Percentiles rank a stretch among this genome's conserved stretches.
These are phyloP conservation scores for Barypeithes pellucidus DNA, from an alignment of 2,888 invertebrate genomes.

Conservation along the genomic window DNA sequence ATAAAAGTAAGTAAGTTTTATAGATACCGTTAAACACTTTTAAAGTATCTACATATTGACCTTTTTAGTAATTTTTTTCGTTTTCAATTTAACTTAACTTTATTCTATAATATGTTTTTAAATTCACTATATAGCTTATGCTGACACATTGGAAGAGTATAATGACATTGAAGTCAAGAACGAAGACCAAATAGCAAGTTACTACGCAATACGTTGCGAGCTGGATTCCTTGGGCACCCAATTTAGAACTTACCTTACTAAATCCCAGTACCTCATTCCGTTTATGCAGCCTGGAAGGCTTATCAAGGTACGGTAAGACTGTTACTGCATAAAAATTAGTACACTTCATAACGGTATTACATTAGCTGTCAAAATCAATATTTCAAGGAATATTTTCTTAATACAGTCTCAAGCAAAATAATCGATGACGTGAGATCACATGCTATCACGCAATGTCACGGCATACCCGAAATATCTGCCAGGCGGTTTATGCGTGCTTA, in stretches of 20 bases:
- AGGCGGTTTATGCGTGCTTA: too few relatives aligned
- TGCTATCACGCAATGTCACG: too few relatives aligned
- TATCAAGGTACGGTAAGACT: constrained; percentile 79
- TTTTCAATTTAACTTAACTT: too few relatives aligned
- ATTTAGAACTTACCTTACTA: constrained; percentile 86
- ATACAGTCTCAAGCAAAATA: too few relatives aligned
- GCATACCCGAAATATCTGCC: too few relatives aligned
- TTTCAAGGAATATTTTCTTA: too few relatives aligned
- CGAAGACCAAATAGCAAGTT: constrained; percentile 84
- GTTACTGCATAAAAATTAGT: too few relatives aligned
- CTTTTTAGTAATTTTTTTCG: too few relatives aligned
- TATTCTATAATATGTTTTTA: constrained; percentile 20
- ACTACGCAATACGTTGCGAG: constrained; percentile 89
- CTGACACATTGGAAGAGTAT: constrained; percentile 78
- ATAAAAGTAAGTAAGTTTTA: constrained; percentile 85
- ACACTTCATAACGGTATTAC: too few relatives aligned
- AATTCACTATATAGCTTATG: constrained; percentile 74
- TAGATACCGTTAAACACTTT: background rate
- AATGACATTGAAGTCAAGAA: constrained; percentile 79
- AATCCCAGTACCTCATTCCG: constrained; percentile 91
- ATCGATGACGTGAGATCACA: too few relatives aligned
- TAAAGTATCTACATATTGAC: too few relatives aligned
- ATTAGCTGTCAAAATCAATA: too few relatives aligned
- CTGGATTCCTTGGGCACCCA: constrained; percentile 82
- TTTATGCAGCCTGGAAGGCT: constrained; percentile 96